phyloP scores from a whole-genome alignment of 2,888 invertebrate genomes.

The Cataglyphis livida region DNA sequence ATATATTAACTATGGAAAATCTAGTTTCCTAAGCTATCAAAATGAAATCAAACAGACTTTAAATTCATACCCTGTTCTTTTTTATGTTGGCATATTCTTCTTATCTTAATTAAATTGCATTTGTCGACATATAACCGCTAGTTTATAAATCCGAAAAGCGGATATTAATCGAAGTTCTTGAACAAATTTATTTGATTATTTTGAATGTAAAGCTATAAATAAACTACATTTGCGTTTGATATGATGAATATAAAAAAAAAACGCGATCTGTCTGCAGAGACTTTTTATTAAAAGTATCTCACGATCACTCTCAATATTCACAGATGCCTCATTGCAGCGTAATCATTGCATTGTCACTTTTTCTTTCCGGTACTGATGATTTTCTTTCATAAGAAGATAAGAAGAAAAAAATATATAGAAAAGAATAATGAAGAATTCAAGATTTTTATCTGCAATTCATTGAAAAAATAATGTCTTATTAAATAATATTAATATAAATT shows the following conservation, averaged over 20 bases:
- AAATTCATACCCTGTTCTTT: not conserved
- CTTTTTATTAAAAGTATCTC: slow-evolving; percentile 14
- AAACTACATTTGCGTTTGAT: slow-evolving; percentile 1
- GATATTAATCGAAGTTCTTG: slow-evolving; percentile 56
- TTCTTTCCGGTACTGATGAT: not conserved
- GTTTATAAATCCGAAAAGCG: slow-evolving; percentile 49
- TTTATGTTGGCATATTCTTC: not conserved
- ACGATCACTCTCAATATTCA: not conserved
- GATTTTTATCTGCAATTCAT: not conserved
- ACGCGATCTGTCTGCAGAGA: not conserved
- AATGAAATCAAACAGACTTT: not conserved
- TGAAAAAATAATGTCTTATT: not conserved
- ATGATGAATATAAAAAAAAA: slow-evolving; percentile 13
- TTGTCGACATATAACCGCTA: slow-evolving; percentile 7
- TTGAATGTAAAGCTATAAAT: slow-evolving; percentile 52
- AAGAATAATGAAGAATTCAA: not conserved
- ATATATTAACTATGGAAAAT: not conserved
- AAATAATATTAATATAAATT: not conserved
- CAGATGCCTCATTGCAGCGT: not conserved
- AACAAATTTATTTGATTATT: slow-evolving; percentile 70
- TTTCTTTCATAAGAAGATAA: not conserved
- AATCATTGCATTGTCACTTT: slow-evolving; percentile 9
- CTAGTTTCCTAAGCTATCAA: not conserved
- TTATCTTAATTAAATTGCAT: slow-evolving; percentile 55
- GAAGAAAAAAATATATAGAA: not conserved